phyloP scores from a whole-genome alignment of 2,113 vertebrate species.

The Pygoscelis antarcticus region DNA sequence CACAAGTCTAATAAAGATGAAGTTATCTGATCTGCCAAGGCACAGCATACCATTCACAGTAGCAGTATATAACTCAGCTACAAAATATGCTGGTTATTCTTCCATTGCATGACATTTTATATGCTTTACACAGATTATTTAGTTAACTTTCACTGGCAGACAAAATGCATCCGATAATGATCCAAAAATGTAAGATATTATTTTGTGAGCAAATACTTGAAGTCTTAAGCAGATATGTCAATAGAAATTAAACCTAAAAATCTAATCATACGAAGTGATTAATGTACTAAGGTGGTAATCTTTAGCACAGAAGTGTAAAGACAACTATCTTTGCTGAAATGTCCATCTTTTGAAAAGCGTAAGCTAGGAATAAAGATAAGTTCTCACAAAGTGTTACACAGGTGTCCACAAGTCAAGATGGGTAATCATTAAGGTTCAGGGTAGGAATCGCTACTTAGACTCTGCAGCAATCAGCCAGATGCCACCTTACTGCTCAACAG shows the following conservation, averaged over 20 bases:
- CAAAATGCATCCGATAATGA: neutral
- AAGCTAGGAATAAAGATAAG: neutral
- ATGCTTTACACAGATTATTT: neutral
- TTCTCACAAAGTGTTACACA: neutral
- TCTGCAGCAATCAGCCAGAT: neutral
- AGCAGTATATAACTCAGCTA: neutral
- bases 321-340: neutral
- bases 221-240: neutral
- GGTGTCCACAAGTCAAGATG: neutral
- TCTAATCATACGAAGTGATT: neutral
- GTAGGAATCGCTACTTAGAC: neutral
- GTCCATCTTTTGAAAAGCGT: neutral
- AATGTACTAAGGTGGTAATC: neutral
- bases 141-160: neutral
- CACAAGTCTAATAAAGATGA: neutral
- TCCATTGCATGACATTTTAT: neutral
- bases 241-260: neutral
- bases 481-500: neutral
- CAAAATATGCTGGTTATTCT: neutral
- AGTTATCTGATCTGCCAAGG: neutral
- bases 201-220: neutral
- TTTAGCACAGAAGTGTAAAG: neutral
- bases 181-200: neutral
- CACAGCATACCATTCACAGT: neutral
- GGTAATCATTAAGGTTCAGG: neutral